Conservation (phyloP, 2,797 vertebrate species). For the Lacerta viridis region DNA sequence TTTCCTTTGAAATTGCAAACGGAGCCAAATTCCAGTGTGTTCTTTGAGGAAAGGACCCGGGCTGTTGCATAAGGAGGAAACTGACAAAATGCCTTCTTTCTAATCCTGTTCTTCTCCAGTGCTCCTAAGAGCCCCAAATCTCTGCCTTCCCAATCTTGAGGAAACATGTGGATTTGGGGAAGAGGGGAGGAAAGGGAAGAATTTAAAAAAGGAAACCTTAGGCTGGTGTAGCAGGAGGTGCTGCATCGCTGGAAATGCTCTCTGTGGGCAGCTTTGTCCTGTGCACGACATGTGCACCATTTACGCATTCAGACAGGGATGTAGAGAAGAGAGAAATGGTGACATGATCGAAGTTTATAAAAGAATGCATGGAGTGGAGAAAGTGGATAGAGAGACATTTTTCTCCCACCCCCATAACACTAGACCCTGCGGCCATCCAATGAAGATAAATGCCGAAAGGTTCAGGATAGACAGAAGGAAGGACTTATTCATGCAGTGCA, state of each 20-base stretch:
- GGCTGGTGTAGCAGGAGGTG: neutral
- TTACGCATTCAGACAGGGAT: too few species aligned
- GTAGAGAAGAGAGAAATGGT: too few species aligned
- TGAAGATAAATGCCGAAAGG: too few species aligned
- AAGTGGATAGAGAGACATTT: too few species aligned
- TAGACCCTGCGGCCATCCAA: too few species aligned
- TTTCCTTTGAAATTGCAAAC: conserved; percentile 66
- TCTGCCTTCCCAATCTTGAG: neutral
- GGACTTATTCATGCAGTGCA: too few species aligned
- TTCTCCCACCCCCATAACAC: too few species aligned
- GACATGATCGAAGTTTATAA: too few species aligned
- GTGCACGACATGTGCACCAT: neutral
- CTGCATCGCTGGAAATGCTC: neutral
- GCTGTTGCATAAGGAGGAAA: conserved; percentile 31
- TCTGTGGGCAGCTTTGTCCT: neutral
- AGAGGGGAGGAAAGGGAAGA: neutral
- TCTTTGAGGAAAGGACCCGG: accelerated
- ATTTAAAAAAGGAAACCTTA: neutral
- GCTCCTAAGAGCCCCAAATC: accelerated
- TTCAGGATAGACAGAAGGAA: too few species aligned
- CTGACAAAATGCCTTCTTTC: neutral
- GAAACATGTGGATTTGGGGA: neutral
- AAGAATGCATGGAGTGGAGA: too few species aligned
- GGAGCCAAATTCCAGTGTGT: conserved; percentile 22
- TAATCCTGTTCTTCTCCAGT: conserved; percentile 13